Conservation (phyloP, 2,797 vertebrate species). For the Hozukius guyotensis region DNA sequence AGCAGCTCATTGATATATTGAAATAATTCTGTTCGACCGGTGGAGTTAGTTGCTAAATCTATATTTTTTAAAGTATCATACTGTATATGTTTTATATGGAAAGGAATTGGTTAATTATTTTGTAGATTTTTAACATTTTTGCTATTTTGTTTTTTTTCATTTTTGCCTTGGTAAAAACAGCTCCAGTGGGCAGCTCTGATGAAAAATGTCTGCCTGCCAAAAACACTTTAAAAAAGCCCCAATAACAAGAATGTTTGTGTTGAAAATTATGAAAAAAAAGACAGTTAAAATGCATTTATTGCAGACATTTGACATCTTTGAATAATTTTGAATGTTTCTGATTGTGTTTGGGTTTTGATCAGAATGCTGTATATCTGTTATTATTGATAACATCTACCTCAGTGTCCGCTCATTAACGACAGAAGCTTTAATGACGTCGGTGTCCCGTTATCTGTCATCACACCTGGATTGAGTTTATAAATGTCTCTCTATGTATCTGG, state of each 20-base stretch:
- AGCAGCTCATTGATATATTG: conserved; percentile 34
- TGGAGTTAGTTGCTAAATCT: conserved; percentile 67
- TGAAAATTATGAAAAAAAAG: neutral
- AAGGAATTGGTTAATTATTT: conserved; percentile 70
- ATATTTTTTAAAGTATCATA: conserved; percentile 77
- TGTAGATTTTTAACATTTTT: conserved; percentile 69
- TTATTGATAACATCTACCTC: conserved; percentile 81
- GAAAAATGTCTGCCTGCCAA: conserved; percentile 31
- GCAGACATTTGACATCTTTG: conserved; percentile 29
- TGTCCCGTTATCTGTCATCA: conserved; percentile 3
- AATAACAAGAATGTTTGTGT: conserved; percentile 41
- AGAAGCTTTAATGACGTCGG: conserved; percentile 60
- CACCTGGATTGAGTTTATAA: neutral
- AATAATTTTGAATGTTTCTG: conserved; percentile 56
- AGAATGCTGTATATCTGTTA: conserved; percentile 77
- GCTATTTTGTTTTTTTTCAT: conserved; percentile 40
- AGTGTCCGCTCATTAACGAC: conserved; percentile 65
- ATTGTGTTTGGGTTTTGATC: conserved; percentile 62
- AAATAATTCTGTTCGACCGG: conserved; percentile 45
- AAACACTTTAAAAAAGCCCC: conserved; percentile 14
- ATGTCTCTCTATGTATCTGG: neutral
- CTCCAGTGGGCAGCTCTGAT: conserved; percentile 23
- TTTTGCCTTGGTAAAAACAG: conserved; percentile 59
- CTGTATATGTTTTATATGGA: conserved; percentile 73
- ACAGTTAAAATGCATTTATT: conserved; percentile 31